Percentiles rank a stretch among this genome's conserved stretches.
phyloP scores from a whole-genome alignment of 2,888 invertebrate genomes.

The Eupithecia centaureata region DNA sequence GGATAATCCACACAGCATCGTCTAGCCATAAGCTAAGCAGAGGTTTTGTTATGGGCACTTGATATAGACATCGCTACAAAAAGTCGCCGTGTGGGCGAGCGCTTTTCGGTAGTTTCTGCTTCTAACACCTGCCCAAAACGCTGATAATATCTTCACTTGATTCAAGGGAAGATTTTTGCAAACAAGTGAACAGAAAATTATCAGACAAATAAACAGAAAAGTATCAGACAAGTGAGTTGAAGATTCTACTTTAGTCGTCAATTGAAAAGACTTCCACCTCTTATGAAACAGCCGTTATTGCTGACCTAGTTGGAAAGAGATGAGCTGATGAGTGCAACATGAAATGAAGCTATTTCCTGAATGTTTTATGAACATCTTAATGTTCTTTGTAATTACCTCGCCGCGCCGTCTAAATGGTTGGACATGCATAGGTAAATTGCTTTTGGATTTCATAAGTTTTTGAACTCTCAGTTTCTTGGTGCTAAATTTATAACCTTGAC shows the following conservation, averaged over 20 bases:
- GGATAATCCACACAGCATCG: too few species aligned
- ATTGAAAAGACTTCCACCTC: background rate
- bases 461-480: background rate
- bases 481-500: background rate
- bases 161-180: too few species aligned
- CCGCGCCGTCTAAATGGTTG: background rate
- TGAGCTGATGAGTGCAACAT: conserved; percentile 9
- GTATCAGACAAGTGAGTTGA: too few species aligned
- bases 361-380: conserved; percentile 8
- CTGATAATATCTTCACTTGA: background rate
- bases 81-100: too few species aligned
- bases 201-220: too few species aligned
- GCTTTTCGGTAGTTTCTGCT: too few species aligned
- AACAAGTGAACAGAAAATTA: too few species aligned
- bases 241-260: background rate
- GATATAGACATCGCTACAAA: too few species aligned
- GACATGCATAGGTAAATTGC: background rate
- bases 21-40: too few species aligned
- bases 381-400: conserved; percentile 7
- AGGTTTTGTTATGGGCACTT: too few species aligned
- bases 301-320: conserved; percentile 20
- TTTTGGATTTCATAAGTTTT: conserved; percentile 1
- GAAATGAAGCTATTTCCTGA: conserved; percentile 18
- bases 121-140: too few species aligned
- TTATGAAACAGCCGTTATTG: background rate